Evolutionary conservation across 1,140 invertebrate genomes (phyloP), one percentile per base, ranked within the genome.

Genomic region (Augochlora pura): DNA sequence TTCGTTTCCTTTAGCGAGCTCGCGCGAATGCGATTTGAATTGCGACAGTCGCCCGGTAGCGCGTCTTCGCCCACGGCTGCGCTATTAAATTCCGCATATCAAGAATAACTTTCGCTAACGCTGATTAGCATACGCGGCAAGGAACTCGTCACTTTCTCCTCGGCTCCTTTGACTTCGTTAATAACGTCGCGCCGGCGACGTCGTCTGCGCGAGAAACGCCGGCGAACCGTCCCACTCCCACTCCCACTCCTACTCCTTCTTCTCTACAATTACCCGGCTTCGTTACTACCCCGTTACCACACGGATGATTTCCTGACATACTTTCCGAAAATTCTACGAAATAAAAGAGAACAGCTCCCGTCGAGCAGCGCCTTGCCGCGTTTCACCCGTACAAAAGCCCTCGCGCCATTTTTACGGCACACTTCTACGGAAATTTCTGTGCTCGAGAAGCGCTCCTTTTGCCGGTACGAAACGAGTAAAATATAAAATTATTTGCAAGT

Each of bases 121-220:
- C 46, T 46, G 65, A 76, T 76, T 68, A 76, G 38, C 73, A 68
- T 76, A 59, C 73, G 64, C 38, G 64, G 57, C 64, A 68, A 67
- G 64, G 57, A 68, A n/a, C 63, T 67, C 72, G 72, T 66, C 73
- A 75, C 73, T 75, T 75, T 57, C 63, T 9, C 64, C 38, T 5
- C 23, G 32, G 12, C n/a, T 9, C 46, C 46, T 67, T 74, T 74
- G 46, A 74, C 62, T 21, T 16, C 23, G 18, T 16, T 67, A 66
- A 75, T 75, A 57, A 66, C 63, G 16, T 32, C 32, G 32, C 32
- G 32, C 32, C 32, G 32, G 1, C 32, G 32, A 1, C 32, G 32
- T 32, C 32, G 32, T 16, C 21, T n/a, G 6, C 23, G 1, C 18
- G 7, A 10, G 57, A 23, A 25, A 12, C 23, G 23, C 23, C n/a